Evolutionary conservation across 1,140 invertebrate species (phyloP), one percentile per base, ranked within the genome.

Genomic region (Coptotermes formosanus): DNA sequence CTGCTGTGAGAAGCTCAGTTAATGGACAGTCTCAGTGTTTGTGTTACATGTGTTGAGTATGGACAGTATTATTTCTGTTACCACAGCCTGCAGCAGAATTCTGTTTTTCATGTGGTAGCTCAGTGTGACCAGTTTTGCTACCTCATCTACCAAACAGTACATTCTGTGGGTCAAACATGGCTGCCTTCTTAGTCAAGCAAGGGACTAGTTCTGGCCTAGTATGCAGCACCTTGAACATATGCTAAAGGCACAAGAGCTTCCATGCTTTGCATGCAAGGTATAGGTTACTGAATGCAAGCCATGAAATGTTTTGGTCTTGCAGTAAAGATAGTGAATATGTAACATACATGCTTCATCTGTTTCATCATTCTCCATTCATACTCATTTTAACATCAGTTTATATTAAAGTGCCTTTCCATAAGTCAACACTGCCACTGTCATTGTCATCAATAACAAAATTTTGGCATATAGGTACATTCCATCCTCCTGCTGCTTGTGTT

Each of bases 171-270:
- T 95, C 6, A 92, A 96, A 21, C 95, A 96, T 89, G 92, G 92
- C 64, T 93, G 94, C 69, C 92, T 97, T 82, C 89, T 94, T 1
- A 90, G 92, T 32, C 90, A 97, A 75, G 95, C 95, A 14, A 97
- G 96, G 96, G 91, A 95, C 64, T 92, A 93, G 85, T 95, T 96
- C 87, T 92, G 91, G 88, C 96, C 96, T 1, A 92, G 92, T n/a
- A 88, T 94, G 16, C 89, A 91, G 43, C 95, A 97, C 87, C 90
- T 97, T 14, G 95, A 97, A 82, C 92, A 94, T 38, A 95, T 97
- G 93, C 91, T 94, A 44, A 94, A 93, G 91, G 95, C 96, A 89
- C 88, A 88, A 87, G 48, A 43, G n/a, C n/a, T 14, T 16, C 14
- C 38, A 82, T 43, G 55, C 8, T 7, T 59, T 19, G 55, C 21